These are phyloP conservation scores for Sphenodon punctatus DNA, from an alignment of 2,797 vertebrate genomes.

Conservation along the genomic window DNA sequence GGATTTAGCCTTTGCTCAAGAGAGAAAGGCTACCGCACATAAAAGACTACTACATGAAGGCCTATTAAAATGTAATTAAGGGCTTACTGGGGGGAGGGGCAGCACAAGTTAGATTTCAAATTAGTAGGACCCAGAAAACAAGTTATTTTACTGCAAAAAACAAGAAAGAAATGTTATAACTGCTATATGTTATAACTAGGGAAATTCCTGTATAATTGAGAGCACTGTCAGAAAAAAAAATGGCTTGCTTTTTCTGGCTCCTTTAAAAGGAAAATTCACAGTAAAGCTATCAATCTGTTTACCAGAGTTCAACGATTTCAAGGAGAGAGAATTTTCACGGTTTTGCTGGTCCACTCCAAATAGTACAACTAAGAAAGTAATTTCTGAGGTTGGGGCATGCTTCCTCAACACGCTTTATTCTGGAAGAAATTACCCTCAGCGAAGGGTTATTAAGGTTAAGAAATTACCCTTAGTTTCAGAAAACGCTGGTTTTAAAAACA, in stretches of 20 bases:
- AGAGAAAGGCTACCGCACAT: rapidly evolving
- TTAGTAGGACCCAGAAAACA: too few relatives aligned
- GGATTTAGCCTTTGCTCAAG: neutral
- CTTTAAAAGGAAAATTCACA: neutral
- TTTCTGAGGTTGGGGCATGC: neutral
- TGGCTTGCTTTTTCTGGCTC: neutral
- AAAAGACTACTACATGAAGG: rapidly evolving
- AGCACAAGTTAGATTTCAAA: too few relatives aligned
- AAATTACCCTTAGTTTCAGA: too few relatives aligned
- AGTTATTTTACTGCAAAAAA: too few relatives aligned
- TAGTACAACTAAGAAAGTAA: too few relatives aligned
- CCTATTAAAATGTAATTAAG: neutral
- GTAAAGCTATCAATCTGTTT: neutral
- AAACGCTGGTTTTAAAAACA: too few relatives aligned
- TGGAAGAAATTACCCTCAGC: too few relatives aligned
- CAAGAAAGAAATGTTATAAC: too few relatives aligned
- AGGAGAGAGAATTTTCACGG: neutral
- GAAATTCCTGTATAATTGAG: rapidly evolving
- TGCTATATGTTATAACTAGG: too few relatives aligned
- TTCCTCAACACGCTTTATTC: too few relatives aligned
- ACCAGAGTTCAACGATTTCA: neutral
- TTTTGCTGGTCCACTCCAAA: neutral
- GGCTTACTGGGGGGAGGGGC: too few relatives aligned
- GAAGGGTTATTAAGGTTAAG: too few relatives aligned
- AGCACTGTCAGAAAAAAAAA: neutral